Evolutionary conservation across 53 echinoderm and acorn worm species (phyloP).

Genomic region (Mesocentrotus franciscanus): DNA sequence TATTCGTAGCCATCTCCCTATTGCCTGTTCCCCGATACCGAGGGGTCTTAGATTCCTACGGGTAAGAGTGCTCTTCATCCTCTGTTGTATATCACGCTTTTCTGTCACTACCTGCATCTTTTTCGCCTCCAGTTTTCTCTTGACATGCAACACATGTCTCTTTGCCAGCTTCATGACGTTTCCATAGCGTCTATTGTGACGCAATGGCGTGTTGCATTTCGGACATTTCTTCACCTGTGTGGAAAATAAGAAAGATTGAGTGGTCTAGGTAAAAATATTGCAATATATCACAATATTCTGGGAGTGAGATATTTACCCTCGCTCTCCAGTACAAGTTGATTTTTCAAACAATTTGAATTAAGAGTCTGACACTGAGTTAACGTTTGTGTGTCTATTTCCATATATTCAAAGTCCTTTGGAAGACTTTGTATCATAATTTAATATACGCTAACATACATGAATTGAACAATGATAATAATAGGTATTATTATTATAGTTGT

Average conservation of each 20-base stretch:
- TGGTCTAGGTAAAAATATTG: not conserved
- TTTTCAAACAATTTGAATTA: no score
- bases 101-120: not conserved
- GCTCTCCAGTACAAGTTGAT: not conserved
- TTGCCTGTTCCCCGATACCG: not conserved
- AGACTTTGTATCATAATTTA: no score
- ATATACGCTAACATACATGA: no score
- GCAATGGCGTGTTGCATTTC: conserved; percentile 78
- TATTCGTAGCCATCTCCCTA: not conserved
- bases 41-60: not conserved
- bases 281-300: not conserved
- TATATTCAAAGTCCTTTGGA: no score
- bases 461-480: no score
- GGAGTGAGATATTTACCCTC: not conserved
- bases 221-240: conserved; percentile 79
- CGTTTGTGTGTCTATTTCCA: no score
- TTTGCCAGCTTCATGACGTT: conserved; percentile 63
- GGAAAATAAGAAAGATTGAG: not conserved
- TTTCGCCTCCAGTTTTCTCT: not conserved
- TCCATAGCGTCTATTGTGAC: conserved; percentile 76
- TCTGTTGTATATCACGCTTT: not conserved
- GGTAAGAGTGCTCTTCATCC: not conserved
- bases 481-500: no score
- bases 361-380: no score
- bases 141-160: conserved; percentile 31